Evolutionary conservation across 2,888 invertebrate genomes (phyloP).

Genomic region (Macropis europaea): DNA sequence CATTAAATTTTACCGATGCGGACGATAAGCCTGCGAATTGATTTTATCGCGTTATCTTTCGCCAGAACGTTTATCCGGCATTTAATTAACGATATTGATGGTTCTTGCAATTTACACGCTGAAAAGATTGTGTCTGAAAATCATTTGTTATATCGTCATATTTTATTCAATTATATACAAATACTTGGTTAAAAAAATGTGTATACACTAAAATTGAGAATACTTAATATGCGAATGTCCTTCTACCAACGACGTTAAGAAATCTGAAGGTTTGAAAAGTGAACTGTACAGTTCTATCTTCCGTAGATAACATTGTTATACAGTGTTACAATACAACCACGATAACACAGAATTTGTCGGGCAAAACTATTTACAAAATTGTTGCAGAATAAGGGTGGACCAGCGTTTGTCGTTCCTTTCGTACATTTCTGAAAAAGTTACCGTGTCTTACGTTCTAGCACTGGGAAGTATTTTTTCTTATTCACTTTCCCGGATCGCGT

Average conservation of each 20-base stretch:
- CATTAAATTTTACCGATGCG: too few relatives aligned
- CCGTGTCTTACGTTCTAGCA: not conserved
- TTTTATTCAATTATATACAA: slow-evolving; percentile 26
- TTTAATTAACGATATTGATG: too few relatives aligned
- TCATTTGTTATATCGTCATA: not conserved
- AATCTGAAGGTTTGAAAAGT: not conserved
- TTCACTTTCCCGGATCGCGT: not conserved
- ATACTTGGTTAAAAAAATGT: slow-evolving; percentile 12
- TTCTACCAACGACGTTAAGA: not conserved
- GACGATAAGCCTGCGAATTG: too few relatives aligned
- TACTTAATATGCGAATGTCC: not conserved
- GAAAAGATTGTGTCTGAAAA: too few relatives aligned
- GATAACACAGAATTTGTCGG: not conserved
- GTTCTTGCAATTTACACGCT: too few relatives aligned
- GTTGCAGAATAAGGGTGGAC: too few relatives aligned
- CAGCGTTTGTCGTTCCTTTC: too few relatives aligned
- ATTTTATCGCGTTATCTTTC: too few relatives aligned
- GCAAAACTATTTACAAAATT: too few relatives aligned
- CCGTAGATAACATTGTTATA: not conserved
- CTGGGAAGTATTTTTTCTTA: not conserved
- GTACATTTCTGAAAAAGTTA: not conserved
- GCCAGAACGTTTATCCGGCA: too few relatives aligned
- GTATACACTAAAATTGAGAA: not conserved
- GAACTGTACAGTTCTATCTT: not conserved
- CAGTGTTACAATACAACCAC: not conserved